Evolutionary conservation across 1,140 invertebrate species (phyloP).

Genomic region (Nasonia longicornis): DNA sequence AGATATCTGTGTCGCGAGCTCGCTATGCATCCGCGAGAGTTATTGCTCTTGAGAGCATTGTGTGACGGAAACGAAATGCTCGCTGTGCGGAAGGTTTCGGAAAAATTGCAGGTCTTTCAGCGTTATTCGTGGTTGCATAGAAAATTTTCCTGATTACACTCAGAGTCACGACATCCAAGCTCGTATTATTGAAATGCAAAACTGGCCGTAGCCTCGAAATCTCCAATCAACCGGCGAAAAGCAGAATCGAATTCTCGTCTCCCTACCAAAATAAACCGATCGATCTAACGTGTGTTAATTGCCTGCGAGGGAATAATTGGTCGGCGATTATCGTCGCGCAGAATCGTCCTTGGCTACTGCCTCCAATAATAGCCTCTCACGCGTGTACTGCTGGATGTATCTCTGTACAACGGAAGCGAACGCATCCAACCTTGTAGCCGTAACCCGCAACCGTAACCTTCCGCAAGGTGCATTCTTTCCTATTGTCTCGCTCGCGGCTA

Average conservation of each 20-base stretch:
- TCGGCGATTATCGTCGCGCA: constrained; percentile 1
- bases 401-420: not conserved
- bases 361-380: constrained; percentile 34
- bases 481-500: not conserved
- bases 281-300: not conserved
- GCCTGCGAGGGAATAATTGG: constrained; percentile 20
- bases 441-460: constrained; percentile 17
- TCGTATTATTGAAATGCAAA: not conserved
- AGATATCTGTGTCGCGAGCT: not conserved
- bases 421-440: not conserved
- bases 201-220: not conserved
- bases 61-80: not conserved
- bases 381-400: not conserved
- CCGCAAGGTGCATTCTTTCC: constrained; percentile 12
- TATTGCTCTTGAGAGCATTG: not conserved
- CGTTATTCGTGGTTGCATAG: not conserved
- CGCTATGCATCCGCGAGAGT: not conserved
- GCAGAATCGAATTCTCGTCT: not conserved
- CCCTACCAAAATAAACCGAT: not conserved
- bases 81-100: too few species aligned
- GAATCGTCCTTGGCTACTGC: constrained; percentile 17
- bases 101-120: not conserved
- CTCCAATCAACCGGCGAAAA: not conserved
- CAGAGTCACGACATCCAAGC: not conserved
- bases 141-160: too few species aligned